phyloP scores from a whole-genome alignment of 2,888 invertebrate genomes.

The Coleophora deauratella region DNA sequence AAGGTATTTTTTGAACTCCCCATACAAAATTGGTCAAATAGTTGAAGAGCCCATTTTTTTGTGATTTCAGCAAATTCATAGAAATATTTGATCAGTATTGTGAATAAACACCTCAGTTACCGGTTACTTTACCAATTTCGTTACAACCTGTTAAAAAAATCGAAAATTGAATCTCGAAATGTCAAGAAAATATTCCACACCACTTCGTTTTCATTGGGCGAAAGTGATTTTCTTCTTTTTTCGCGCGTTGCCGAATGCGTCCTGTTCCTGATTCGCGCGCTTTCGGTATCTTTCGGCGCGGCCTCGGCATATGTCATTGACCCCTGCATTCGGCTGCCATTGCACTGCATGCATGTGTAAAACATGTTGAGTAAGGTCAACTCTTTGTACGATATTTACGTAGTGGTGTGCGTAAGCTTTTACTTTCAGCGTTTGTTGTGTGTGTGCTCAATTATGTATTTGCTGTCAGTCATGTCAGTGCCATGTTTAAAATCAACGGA shows the following conservation, averaged over 20 bases:
- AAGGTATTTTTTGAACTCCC: no score
- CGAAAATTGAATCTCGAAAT: no score
- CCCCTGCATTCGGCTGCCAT: constrained; percentile 59
- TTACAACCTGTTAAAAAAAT: no score
- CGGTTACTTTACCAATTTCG: no score
- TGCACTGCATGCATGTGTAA: constrained; percentile 22
- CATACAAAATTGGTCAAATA: no score
- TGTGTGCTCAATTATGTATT: no score
- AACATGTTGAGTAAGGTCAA: constrained; percentile 67
- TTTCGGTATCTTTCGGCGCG: constrained; percentile 23
- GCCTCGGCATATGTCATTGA: constrained; percentile 56
- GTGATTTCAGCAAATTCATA: no score
- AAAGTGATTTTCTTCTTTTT: constrained; percentile 50
- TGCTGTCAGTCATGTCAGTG: no score
- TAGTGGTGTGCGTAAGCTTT: constrained; percentile 43
- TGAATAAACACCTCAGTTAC: no score
- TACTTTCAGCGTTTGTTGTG: constrained; percentile 41
- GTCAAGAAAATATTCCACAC: neutral
- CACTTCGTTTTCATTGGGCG: constrained; percentile 37
- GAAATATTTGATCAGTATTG: no score
- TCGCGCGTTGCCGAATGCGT: constrained; percentile 51
- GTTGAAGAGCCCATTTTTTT: no score
- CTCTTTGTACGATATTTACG: constrained; percentile 33
- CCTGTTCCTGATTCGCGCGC: constrained; percentile 14
- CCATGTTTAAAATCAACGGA: no score